Evolutionary conservation across 2,113 vertebrate genomes (phyloP), one percentile per base, ranked within the genome.

Genomic region (Corythornis cristatus): DNA sequence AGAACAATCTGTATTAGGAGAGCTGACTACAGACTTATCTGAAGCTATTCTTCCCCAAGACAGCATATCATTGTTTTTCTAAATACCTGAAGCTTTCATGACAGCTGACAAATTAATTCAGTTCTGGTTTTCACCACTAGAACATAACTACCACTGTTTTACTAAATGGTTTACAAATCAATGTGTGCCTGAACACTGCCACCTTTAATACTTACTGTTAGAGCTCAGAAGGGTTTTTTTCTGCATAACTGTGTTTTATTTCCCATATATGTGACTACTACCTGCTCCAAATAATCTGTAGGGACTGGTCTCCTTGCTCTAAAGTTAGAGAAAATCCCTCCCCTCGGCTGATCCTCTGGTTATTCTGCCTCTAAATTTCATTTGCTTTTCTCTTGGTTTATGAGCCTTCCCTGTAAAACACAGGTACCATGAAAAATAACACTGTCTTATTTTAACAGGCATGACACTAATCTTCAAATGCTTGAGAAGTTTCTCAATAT

Each of bases 1-100:
- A 96, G 4, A 68, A 54, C 74, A 93, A 73, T 37, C 25, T 51
- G 68, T 5, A 4, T 90, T 26, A 93, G 94, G 7, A 65, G 45
- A 40, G 62, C 68, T 72, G 45, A 6, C 33, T 65, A 45, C 78
- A 79, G 1, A 12, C 56, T 37, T 0, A 51, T 48, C 66, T 83
- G 35, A 12, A 62, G 43, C 29, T 53, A 0, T 5, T 81, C n/a
- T 46, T 62, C 51, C 74, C 76, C 51, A 53, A 50, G 28, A 42
- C 20, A 77, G 8, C 1, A 0, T 5, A 51, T 14, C 40, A 15
- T 33, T 64, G 60, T 33, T 18, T 88, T 56, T 37, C 31, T 14
- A 70, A 67, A 18, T 42, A 60, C 9, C 7, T 40, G 35, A 87
- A 42, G 46, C 17, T 71, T 76, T 85, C 37, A 8, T 5, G 4